Conservation (phyloP, 2,113 vertebrate species). For the Bostrychus sinensis region DNA sequence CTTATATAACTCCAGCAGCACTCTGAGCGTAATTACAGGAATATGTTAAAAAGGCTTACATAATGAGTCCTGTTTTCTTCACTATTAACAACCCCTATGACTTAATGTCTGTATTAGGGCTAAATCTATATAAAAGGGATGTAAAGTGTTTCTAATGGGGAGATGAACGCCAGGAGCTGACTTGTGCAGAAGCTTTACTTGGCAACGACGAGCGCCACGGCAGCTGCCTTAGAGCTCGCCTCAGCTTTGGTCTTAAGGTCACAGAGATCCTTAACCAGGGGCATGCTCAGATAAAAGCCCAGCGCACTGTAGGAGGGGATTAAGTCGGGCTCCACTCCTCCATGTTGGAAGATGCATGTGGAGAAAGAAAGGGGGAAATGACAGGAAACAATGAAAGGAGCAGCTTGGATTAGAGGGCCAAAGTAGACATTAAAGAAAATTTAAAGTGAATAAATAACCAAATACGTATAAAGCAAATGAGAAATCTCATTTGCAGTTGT, state of each 20-base stretch:
- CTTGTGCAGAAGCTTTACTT: too few species aligned
- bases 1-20: constrained; percentile 34
- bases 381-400: background rate
- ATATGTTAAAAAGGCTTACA: constrained; percentile 31
- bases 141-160: constrained; percentile 87
- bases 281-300: constrained; percentile 85
- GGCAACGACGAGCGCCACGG: constrained; percentile 86
- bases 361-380: constrained; percentile 32
- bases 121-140: background rate
- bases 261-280: constrained; percentile 81
- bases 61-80: too few species aligned
- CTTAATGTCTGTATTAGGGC: background rate
- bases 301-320: constrained; percentile 88
- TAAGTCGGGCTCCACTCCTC: constrained; percentile 89
- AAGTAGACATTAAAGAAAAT: too few species aligned
- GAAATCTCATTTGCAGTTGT: too few species aligned
- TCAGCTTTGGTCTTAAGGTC: constrained; percentile 84
- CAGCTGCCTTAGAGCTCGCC: constrained; percentile 88
- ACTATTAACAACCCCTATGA: background rate
- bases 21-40: constrained; percentile 29
- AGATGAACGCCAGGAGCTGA: too few species aligned
- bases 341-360: constrained; percentile 90
- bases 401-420: too few species aligned
- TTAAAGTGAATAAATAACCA: too few species aligned
- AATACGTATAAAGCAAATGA: too few species aligned